Conservation (phyloP, 1,140 invertebrate genomes). For the Ladona fulva region DNA sequence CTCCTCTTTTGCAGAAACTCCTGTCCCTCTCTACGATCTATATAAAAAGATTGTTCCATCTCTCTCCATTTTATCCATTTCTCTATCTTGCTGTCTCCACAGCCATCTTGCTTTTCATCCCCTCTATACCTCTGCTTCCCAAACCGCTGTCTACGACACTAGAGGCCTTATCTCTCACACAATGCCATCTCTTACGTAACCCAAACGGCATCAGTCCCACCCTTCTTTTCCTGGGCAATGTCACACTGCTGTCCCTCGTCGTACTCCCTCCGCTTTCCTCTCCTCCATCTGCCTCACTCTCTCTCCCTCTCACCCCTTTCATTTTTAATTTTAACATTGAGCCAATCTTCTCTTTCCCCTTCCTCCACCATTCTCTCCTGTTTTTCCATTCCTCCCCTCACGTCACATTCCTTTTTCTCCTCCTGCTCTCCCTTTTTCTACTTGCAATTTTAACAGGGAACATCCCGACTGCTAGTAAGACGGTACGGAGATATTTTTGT, state of each 20-base stretch:
- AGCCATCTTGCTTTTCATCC: not conserved
- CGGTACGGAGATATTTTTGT: no score
- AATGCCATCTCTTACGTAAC: slow-evolving; percentile 9
- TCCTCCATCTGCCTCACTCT: not conserved
- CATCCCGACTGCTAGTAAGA: no score
- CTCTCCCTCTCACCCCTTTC: not conserved
- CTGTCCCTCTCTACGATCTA: no score
- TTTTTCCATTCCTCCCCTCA: not conserved
- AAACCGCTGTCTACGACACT: not conserved
- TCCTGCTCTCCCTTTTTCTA: not conserved
- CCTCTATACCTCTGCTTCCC: not conserved
- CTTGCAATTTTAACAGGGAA: no score
- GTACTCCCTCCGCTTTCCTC: not conserved
- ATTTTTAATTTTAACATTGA: not conserved
- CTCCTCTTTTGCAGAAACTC: no score
- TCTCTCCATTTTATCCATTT: not conserved
- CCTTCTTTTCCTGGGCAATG: not conserved
- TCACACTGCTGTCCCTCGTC: not conserved
- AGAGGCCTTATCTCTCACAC: not conserved
- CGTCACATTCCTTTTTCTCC: not conserved
- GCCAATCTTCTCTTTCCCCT: not conserved
- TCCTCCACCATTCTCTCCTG: not conserved
- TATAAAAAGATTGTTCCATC: not conserved
- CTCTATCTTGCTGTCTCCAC: not conserved
- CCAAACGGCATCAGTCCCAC: not conserved